These are phyloP conservation scores for Barbus barbus DNA, from an alignment of 2,113 vertebrate species.

Conservation along the genomic window DNA sequence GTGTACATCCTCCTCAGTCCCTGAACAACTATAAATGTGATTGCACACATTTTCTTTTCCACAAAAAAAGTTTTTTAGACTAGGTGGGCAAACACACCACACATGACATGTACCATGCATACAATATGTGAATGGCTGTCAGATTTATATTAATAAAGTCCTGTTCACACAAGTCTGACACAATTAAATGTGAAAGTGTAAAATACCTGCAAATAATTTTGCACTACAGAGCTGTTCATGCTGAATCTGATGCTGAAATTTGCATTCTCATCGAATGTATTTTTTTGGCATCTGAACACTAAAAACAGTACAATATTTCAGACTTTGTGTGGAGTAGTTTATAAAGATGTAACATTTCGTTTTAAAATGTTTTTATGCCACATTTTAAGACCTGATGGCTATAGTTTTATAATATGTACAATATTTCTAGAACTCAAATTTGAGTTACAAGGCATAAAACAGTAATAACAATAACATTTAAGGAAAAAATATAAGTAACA, in stretches of 20 bases:
- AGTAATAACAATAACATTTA: not conserved
- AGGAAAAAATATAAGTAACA: not conserved
- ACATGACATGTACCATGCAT: not conserved
- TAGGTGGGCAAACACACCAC: not conserved
- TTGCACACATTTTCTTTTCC: not conserved
- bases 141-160: not conserved
- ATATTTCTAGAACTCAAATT: too few relatives aligned
- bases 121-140: not conserved
- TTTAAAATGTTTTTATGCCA: not conserved
- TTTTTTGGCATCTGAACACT: not conserved
- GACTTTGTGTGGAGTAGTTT: not conserved
- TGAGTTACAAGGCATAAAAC: not conserved
- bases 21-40: not conserved
- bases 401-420: too few relatives aligned
- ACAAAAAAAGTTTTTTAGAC: too few relatives aligned
- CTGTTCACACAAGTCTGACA: not conserved
- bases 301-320: not conserved
- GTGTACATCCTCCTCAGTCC: slow-evolving; percentile 32
- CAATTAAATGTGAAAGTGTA: not conserved
- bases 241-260: not conserved
- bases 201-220: not conserved
- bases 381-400: not conserved
- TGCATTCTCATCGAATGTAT: not conserved
- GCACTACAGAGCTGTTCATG: not conserved
- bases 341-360: not conserved